These are phyloP conservation scores for Varanus salvator DNA, from an alignment of 2,113 vertebrate species.

Conservation along the genomic window DNA sequence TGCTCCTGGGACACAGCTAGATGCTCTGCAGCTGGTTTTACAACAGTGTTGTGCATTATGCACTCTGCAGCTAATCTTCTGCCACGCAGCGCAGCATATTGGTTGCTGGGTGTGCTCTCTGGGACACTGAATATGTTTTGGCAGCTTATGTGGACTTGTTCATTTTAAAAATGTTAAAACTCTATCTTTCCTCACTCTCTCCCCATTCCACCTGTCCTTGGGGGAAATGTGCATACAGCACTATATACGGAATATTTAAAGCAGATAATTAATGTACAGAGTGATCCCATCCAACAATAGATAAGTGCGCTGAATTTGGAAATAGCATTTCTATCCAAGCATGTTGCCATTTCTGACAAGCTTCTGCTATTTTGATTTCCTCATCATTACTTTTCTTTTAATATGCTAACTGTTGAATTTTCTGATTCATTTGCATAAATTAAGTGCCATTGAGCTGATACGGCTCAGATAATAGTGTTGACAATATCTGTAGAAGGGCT, in stretches of 20 bases:
- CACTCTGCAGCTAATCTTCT: slow-evolving; percentile 24
- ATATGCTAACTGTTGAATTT: not conserved
- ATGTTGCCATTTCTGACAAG: not conserved
- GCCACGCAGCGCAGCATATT: slow-evolving; percentile 39
- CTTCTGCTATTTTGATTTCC: not conserved
- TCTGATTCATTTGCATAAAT: not conserved
- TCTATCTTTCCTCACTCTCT: not conserved
- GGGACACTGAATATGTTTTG: slow-evolving; percentile 37
- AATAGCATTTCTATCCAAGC: slow-evolving; percentile 20
- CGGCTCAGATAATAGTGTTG: not conserved
- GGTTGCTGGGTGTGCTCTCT: slow-evolving; percentile 38
- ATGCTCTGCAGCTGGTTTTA: slow-evolving; percentile 55
- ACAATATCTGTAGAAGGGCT: not conserved
- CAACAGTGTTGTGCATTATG: slow-evolving; percentile 25
- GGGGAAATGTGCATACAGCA: not conserved
- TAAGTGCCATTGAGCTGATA: not conserved
- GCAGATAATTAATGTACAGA: not conserved
- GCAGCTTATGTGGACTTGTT: slow-evolving; percentile 17
- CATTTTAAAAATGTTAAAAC: slow-evolving; percentile 22
- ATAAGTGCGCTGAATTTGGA: not conserved
- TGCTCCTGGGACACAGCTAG: slow-evolving; percentile 52
- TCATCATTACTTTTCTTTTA: slow-evolving; percentile 37
- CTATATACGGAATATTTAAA: not conserved
- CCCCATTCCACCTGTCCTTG: not conserved
- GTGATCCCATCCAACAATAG: not conserved